Conservation (phyloP, 1,140 invertebrate genomes). For the Ceratitis capitata region DNA sequence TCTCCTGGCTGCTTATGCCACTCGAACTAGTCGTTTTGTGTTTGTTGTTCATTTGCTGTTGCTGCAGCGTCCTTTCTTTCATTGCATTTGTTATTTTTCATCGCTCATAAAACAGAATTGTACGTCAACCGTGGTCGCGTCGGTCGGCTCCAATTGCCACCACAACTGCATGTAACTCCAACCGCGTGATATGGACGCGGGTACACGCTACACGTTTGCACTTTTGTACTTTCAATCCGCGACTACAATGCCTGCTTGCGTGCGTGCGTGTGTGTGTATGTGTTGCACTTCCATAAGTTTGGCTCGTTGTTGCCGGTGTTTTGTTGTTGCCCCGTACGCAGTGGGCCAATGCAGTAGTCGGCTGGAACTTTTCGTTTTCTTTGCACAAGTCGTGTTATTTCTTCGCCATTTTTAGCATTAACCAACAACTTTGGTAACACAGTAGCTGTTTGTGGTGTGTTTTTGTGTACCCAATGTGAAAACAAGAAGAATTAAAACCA, state of each 20-base stretch:
- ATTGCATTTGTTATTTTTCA: not conserved
- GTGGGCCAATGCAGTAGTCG: conserved; percentile 11
- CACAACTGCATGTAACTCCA: not conserved
- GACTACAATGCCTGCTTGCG: no score
- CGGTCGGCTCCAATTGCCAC: not conserved
- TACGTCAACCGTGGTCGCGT: not conserved
- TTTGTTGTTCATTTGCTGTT: not conserved
- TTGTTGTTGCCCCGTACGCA: conserved; percentile 4
- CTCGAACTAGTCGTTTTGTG: no score
- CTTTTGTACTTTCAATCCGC: not conserved
- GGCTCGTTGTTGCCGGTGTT: not conserved
- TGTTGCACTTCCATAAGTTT: no score
- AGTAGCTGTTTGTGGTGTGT: conserved; percentile 31
- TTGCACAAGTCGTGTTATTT: not conserved
- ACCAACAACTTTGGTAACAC: conserved; percentile 12
- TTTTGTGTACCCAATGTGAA: conserved; percentile 6
- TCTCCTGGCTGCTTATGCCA: not conserved
- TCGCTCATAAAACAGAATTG: conserved; percentile 7
- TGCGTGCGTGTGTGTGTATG: no score
- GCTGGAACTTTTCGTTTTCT: not conserved
- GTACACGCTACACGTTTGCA: no score
- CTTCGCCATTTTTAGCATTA: conserved; percentile 36
- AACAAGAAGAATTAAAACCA: not conserved
- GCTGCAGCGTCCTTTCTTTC: not conserved
- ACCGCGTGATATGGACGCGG: not conserved